phyloP scores from a whole-genome alignment of 2,797 vertebrate genomes.

The Esox lucius region DNA sequence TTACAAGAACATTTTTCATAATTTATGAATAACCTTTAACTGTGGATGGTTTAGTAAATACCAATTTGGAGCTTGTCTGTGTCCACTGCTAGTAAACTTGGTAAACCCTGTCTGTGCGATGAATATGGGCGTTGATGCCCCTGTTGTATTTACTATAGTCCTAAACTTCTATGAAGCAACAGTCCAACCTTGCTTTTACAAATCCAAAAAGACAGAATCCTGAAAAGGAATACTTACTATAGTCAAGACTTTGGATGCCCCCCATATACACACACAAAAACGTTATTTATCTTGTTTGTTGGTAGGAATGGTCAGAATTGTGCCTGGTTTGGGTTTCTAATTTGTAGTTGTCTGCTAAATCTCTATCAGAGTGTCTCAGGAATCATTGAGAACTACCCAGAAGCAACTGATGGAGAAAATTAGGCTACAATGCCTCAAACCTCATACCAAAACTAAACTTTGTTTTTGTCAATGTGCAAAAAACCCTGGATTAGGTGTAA shows the following conservation, averaged over 20 bases:
- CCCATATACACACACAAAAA: background rate
- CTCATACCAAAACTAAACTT: background rate
- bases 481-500: background rate
- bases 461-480: background rate
- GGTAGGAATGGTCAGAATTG: background rate
- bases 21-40: too few species aligned
- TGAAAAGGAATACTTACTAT: background rate
- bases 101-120: background rate
- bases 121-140: background rate
- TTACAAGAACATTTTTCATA: background rate
- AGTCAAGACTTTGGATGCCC: background rate
- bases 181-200: background rate
- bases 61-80: background rate
- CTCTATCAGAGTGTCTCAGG: background rate
- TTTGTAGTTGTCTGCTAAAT: background rate
- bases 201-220: background rate
- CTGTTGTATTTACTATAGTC: background rate
- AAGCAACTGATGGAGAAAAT: background rate
- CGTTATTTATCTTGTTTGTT: background rate
- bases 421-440: background rate
- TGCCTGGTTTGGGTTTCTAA: conserved; percentile 6
- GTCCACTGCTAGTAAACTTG: background rate
- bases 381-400: background rate
- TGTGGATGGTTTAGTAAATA: background rate
- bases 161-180: background rate